These are phyloP conservation scores for Leptura quadrifasciata DNA, from an alignment of 2,888 invertebrate species.

Conservation along the genomic window DNA sequence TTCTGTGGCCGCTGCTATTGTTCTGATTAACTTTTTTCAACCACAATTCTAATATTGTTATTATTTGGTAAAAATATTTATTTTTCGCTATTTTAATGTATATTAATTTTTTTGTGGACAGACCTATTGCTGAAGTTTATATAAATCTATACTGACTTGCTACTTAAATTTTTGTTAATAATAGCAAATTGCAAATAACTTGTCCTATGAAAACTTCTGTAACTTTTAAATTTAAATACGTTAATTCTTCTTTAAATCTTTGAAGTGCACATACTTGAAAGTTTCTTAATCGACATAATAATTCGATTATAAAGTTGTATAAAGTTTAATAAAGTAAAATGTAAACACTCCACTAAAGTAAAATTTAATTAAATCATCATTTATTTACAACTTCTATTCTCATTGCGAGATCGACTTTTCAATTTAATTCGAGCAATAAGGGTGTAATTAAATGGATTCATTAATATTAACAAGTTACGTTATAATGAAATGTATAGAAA, in stretches of 20 bases:
- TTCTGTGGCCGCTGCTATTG: no score
- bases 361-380: slow-evolving; percentile 40
- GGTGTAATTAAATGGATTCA: background rate
- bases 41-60: no score
- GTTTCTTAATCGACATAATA: slow-evolving; percentile 41
- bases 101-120: no score
- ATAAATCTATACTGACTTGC: no score
- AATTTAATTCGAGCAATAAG: background rate
- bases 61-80: no score
- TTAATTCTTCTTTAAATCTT: slow-evolving; percentile 27
- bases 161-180: background rate
- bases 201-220: background rate
- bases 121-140: no score
- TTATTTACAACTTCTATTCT: slow-evolving; percentile 10
- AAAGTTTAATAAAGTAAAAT: slow-evolving; percentile 40
- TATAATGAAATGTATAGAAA: no score
- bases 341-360: slow-evolving; percentile 35
- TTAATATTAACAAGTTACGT: background rate
- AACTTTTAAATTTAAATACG: slow-evolving; percentile 40
- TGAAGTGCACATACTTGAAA: slow-evolving; percentile 31
- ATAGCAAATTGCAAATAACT: background rate
- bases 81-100: no score
- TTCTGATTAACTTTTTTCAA: no score
- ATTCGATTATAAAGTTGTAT: slow-evolving; percentile 42
- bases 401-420: background rate